Conservation (phyloP, 2,113 vertebrate genomes). For the Thymallus thymallus region DNA sequence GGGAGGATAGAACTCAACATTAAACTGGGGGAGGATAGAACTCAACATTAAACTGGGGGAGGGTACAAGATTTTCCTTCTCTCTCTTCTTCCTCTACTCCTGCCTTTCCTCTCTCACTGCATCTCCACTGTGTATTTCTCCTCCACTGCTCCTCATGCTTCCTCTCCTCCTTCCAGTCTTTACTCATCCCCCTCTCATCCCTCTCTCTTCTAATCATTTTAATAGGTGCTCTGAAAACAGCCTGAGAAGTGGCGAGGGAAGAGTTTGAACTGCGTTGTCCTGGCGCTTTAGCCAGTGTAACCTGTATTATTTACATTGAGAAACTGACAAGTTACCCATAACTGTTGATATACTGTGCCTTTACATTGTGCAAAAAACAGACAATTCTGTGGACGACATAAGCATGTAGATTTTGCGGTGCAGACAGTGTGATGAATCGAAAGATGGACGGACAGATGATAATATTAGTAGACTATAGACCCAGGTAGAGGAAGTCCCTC, state of each 20-base stretch:
- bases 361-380: too few species aligned
- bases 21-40: too few species aligned
- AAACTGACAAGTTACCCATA: neutral
- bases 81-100: neutral
- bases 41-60: too few species aligned
- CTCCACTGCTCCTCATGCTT: too few species aligned
- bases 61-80: too few species aligned
- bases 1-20: too few species aligned
- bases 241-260: slow-evolving; percentile 45
- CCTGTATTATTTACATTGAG: slow-evolving; percentile 21
- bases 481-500: too few species aligned
- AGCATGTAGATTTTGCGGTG: too few species aligned
- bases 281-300: slow-evolving; percentile 32
- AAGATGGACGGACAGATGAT: neutral
- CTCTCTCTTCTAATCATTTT: slow-evolving; percentile 15
- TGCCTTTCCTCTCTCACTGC: neutral
- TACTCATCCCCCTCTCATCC: slow-evolving; percentile 23
- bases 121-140: too few species aligned
- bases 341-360: too few species aligned
- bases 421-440: neutral
- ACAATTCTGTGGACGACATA: neutral
- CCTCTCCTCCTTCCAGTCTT: slow-evolving; percentile 20
- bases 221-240: neutral
- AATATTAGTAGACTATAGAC: too few species aligned
- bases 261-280: slow-evolving; percentile 44